Evolutionary conservation across 2,797 vertebrate species (phyloP).

Genomic region (Aselliscus stoliczkanus): DNA sequence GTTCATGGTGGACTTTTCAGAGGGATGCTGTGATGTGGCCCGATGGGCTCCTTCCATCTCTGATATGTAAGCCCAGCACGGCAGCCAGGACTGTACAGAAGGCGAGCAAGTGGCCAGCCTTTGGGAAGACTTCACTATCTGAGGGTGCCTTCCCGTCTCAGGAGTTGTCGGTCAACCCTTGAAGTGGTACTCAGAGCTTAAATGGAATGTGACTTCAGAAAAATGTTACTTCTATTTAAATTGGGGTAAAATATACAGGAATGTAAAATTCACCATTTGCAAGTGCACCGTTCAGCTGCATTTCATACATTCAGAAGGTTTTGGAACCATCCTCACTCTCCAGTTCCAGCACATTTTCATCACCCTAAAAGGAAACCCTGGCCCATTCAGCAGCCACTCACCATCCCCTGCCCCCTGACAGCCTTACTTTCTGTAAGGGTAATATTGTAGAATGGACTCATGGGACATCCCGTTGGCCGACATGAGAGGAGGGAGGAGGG

Average conservation of each 20-base stretch:
- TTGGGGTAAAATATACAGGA: not conserved
- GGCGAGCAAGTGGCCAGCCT: fast-evolving
- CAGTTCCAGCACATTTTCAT: not conserved
- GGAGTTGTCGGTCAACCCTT: too few species aligned
- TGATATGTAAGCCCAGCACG: fast-evolving
- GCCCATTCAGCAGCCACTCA: not conserved
- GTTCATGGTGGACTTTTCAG: not conserved
- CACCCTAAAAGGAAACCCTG: not conserved
- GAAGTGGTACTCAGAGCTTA: not conserved
- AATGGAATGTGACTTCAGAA: not conserved
- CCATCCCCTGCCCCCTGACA: not conserved
- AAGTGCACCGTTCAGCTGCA: fast-evolving
- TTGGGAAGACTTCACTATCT: not conserved
- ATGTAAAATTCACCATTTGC: not conserved
- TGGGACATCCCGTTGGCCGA: not conserved
- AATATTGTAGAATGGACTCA: too few species aligned
- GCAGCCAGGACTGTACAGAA: not conserved
- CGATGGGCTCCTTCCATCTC: not conserved
- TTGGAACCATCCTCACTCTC: fast-evolving
- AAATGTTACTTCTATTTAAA: not conserved
- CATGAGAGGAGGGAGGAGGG: fast-evolving
- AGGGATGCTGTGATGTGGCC: not conserved
- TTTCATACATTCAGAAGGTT: fast-evolving
- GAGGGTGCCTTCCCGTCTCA: not conserved
- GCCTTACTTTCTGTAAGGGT: not conserved